Base-by-base conservation (phyloP, 2,797 vertebrate species). In the Sebastes iracundus region DNA sequence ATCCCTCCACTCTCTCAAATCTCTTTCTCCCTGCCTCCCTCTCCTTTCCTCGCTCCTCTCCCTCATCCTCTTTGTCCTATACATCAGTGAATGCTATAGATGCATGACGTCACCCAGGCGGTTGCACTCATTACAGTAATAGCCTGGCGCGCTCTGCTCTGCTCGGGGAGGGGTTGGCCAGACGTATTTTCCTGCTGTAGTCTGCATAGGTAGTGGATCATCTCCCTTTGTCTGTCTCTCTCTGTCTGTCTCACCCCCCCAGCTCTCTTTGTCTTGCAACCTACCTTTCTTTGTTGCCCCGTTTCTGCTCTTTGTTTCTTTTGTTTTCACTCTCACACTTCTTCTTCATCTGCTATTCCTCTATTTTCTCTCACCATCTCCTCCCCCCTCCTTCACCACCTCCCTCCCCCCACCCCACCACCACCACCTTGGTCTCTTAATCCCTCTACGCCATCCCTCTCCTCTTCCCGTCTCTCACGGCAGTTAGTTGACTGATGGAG, bases 91-190 rank as follows among this genome's bases (percentile, higher is more conserved):
- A 55, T 73, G 86, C 84, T 91, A 90, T 92, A 91, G 88, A 91
- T 87, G 20, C 78, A 88, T 94, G 90, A 95, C 81, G 86, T 94
- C 93, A 93, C 66, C 83, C 78, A 23, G 65, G 64, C 42, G 42
- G 78, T 91, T 91, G 86, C 87, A 77, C 74, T 90, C 91, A 92
- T 94, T 93, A 92, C 90, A 83, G 92, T 93, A 93, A 93, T 87
- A 90, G 88, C 85, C 80, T 22, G 23, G 58, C 2, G 35, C 14
- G 28, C 28, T 85, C 72, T 83, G 20, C 49, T 85, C 72, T 83
- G 82, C 65, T 58, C 2, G 81, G 88, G 88, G 87, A 66, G 83
- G 88, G 88, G 87, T 72, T 72, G 80, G 65, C 73, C 62, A 83
- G 88, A 88, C 75, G 8, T 70, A 82, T 35, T 38, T 88, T 85